Conservation (phyloP, 2,113 vertebrate genomes). For the Beaufortia kweichowensis region DNA sequence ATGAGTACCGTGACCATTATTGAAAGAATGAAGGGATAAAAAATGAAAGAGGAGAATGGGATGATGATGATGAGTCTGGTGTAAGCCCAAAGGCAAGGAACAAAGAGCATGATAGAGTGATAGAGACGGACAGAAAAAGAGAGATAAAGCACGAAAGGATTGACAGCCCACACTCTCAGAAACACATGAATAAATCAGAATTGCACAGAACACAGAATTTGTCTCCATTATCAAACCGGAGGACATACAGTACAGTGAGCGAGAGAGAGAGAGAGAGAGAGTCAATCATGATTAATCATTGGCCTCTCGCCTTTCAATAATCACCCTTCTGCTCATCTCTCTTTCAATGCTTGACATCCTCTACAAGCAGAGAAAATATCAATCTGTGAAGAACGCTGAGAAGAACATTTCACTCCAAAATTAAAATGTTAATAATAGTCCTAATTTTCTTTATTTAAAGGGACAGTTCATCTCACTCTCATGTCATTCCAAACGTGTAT, state of each 20-base stretch:
- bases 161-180: slow-evolving; percentile 53
- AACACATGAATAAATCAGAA: slow-evolving; percentile 53
- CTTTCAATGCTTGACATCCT: slow-evolving; percentile 2
- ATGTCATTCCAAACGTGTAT: too few species aligned
- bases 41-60: slow-evolving; percentile 32
- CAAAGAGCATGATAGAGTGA: slow-evolving; percentile 49
- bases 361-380: slow-evolving; percentile 9
- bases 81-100: slow-evolving; percentile 52
- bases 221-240: slow-evolving; percentile 52
- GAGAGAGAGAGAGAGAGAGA: slow-evolving; percentile 58
- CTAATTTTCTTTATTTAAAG: too few species aligned
- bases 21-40: slow-evolving; percentile 32
- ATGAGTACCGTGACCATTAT: slow-evolving; percentile 54
- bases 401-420: too few species aligned
- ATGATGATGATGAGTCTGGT: slow-evolving; percentile 48
- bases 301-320: slow-evolving; percentile 58
- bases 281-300: slow-evolving; percentile 78
- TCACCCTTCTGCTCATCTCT: slow-evolving; percentile 40
- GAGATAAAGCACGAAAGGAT: slow-evolving; percentile 50
- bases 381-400: too few species aligned
- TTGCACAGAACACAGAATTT: slow-evolving; percentile 41
- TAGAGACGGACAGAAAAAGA: slow-evolving; percentile 49
- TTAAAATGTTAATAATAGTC: too few species aligned
- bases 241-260: slow-evolving; percentile 26
- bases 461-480: too few species aligned